Evolutionary conservation across 2,113 vertebrate species (phyloP).

Genomic region (Carassius auratus): DNA sequence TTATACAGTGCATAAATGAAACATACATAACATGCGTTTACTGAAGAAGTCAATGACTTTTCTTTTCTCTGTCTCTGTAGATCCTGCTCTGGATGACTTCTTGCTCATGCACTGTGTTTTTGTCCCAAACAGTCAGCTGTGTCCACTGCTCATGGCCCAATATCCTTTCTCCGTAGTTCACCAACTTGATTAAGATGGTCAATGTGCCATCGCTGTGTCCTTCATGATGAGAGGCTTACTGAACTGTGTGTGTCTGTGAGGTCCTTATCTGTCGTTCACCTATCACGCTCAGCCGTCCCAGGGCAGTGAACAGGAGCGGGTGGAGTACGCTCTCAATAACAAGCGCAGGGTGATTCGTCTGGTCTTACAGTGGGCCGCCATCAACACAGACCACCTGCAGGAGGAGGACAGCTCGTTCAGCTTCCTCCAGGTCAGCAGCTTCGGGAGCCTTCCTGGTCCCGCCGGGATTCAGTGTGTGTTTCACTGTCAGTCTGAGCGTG

Average conservation of each 20-base stretch:
- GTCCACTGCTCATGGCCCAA: constrained; percentile 90
- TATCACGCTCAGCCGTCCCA: constrained; percentile 94
- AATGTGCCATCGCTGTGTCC: no score
- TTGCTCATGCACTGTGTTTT: constrained; percentile 96
- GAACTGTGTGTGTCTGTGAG: no score
- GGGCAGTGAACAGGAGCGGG: constrained; percentile 93
- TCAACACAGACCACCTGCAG: constrained; percentile 86
- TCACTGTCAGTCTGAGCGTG: background rate
- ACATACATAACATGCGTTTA: background rate
- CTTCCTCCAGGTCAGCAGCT: constrained; percentile 86
- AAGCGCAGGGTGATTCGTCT: constrained; percentile 91
- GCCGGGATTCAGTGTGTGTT: background rate
- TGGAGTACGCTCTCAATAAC: constrained; percentile 93
- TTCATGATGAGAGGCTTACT: background rate
- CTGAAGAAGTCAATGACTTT: background rate
- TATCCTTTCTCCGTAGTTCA: constrained; percentile 83
- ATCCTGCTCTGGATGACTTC: constrained; percentile 91
- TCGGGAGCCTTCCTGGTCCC: background rate
- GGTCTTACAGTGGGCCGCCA: constrained; percentile 87
- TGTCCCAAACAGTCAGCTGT: constrained; percentile 92
- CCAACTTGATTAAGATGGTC: no score
- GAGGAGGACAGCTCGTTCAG: constrained; percentile 86
- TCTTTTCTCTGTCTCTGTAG: constrained; percentile 66
- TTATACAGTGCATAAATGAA: no score
- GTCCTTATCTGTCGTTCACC: constrained; percentile 86